Percentiles rank a stretch among this genome's conserved stretches.
Conservation (phyloP, 2,113 vertebrate species). For the Rhabdomys dilectus region DNA sequence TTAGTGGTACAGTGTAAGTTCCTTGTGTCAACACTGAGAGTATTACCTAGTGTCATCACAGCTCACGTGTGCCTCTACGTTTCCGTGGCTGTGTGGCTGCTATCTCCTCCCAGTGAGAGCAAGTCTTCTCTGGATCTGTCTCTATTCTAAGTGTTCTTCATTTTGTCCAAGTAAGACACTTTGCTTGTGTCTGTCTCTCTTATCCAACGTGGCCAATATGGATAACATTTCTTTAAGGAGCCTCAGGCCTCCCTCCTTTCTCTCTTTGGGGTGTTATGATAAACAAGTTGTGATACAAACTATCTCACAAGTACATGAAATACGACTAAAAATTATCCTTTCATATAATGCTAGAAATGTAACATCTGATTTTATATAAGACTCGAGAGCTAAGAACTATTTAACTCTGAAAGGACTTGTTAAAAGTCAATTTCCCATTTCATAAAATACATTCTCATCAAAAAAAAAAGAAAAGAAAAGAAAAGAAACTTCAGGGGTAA, state of each 20-base stretch:
- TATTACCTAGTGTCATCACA: conserved; percentile 23
- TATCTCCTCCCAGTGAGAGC: neutral
- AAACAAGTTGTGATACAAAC: conserved; percentile 24
- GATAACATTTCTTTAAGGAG: neutral
- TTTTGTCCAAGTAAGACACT: conserved; percentile 14
- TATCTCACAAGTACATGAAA: conserved; percentile 6
- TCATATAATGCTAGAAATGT: conserved; percentile 12
- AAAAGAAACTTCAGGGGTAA: neutral
- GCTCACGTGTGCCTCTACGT: neutral
- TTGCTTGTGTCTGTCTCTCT: conserved; percentile 21
- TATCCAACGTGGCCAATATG: neutral
- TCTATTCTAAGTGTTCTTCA: neutral
- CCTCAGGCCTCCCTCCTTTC: neutral
- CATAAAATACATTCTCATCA: neutral
- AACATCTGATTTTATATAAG: neutral
- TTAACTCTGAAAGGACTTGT: neutral
- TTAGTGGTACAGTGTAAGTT: neutral
- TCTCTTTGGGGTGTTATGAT: neutral
- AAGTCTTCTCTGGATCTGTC: neutral
- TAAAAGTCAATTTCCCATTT: neutral
- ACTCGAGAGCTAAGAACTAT: neutral
- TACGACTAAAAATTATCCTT: conserved; percentile 22
- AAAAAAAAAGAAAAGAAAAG: neutral
- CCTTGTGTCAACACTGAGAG: conserved; percentile 29
- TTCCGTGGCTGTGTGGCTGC: neutral